phyloP scores from a whole-genome alignment of 2,797 vertebrate genomes.

The Propithecus perrieri region DNA sequence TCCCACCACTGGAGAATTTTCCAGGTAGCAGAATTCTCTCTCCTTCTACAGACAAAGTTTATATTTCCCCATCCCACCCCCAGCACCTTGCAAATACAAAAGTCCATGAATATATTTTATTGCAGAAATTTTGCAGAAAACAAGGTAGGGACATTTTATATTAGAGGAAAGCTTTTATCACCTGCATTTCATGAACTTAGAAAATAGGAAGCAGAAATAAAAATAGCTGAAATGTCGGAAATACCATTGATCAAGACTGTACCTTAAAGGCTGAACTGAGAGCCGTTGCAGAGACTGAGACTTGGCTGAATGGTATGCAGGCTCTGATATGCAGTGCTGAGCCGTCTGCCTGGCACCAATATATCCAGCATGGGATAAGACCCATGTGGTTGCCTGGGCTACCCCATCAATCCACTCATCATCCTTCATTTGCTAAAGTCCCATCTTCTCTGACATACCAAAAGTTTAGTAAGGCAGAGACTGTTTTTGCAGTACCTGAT shows the following conservation, averaged over 20 bases:
- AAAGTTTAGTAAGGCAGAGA: not conserved
- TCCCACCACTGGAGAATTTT: not conserved
- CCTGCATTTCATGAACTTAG: not conserved
- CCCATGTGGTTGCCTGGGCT: not conserved
- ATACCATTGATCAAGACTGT: not conserved
- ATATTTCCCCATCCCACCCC: not conserved
- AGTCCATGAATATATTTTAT: not conserved
- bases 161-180: slow-evolving; percentile 2
- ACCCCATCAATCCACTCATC: not conserved
- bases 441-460: not conserved
- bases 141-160: not conserved
- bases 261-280: not conserved
- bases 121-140: slow-evolving; percentile 9
- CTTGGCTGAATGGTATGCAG: not conserved
- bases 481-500: not conserved
- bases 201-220: slow-evolving; percentile 8
- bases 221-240: not conserved
- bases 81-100: not conserved
- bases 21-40: not conserved
- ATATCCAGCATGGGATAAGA: not conserved
- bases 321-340: not conserved
- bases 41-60: not conserved
- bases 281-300: not conserved
- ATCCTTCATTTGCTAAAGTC: not conserved
- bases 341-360: not conserved